Evolutionary conservation across 2,888 invertebrate genomes (phyloP), one percentile per base, ranked within the genome.

Genomic region (Uloborus plumipes): DNA sequence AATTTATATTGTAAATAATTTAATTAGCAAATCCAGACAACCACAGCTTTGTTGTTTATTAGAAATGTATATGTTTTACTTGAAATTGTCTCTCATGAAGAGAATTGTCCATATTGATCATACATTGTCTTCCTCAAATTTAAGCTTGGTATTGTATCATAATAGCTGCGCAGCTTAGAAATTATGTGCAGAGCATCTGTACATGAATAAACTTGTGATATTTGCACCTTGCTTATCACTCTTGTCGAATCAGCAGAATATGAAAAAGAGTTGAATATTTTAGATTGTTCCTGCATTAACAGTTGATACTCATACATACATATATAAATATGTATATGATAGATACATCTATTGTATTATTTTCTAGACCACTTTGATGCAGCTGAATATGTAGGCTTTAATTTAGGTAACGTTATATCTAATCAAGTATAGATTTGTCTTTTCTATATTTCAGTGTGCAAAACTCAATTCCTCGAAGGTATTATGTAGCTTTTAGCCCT

Each of bases 221-320:
- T 59, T 22, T 22, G 50, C 58, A 53, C 59, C 31, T 50, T 50
- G 49, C 59, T 50, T 26, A 20, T 58, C 26, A 49, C 47, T 74
- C 55, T 65, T 65, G 51, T 51, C 47, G 59, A 70, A 65, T 71
- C 70, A 65, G 70, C 77, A 77, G 70, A 50, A 31, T 47, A 59
- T 55, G 70, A 18, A 70, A 72, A 58, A 55, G 64, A 39, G 18
- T 66, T 75, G 16, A 47, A 26, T 66, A n/a, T 66, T 75, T 55
- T 75, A 75, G 75, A 75, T 67, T 71, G 78, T 78, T 78, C 78
- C 78, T 72, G 64, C 64, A 78, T 78, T 62, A 65, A 72, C 64
- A 59, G 51, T 49, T 11, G 39, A 39, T 39, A 39, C 39, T 39
- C 9, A 39, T 39, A 11, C 39, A 39, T 39, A 39, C 31, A 31